Evolutionary conservation across 2,797 vertebrate species (phyloP), one percentile per base, ranked within the genome.

Genomic region (Phrynocephalus forsythii): DNA sequence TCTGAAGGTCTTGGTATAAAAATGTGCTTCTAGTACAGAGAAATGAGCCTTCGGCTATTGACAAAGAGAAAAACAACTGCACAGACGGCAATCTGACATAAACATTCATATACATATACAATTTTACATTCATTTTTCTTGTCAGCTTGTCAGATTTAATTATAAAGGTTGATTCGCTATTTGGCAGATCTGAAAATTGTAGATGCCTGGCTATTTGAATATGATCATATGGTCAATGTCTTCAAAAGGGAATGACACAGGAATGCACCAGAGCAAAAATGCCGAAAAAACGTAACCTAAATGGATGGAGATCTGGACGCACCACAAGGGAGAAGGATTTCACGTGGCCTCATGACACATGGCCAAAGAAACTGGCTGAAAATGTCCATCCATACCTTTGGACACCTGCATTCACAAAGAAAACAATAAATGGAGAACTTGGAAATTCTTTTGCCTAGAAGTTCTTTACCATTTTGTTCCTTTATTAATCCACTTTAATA

Each of bases 81-180:
- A 98, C 98, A 99, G 98, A 98, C 97, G 96, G 97, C 94, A 95
- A 97, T 97, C 96, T 99, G 98, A 99, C 99, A 99, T 97, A 99
- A 99, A 99, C 98, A 99, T 99, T 98, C 97, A 98, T 97, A 98
- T 98, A 98, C 96, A 97, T 98, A 98, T 98, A 98, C 97, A 96
- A 98, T 98, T 97, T 98, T 98, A 98, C 98, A 98, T 98, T 99
- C 97, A 99, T 99, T 99, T 99, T 99, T 95, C 97, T 97, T 99
- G 98, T 99, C 98, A 99, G 98, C 98, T 98, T 99, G 99, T 99
- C 99, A 98, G 97, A 97, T 98, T 97, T 96, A 98, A 99, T 99
- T 99, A 99, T 97, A 99, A 99, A 99, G 98, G 98, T 98, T 98
- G 97, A 98, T 98, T 99, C 91, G 97, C 96, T 98, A 97, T 97